These are phyloP conservation scores for Dicyrtoma fusca DNA, from an alignment of 2,888 invertebrate species.

Conservation along the genomic window DNA sequence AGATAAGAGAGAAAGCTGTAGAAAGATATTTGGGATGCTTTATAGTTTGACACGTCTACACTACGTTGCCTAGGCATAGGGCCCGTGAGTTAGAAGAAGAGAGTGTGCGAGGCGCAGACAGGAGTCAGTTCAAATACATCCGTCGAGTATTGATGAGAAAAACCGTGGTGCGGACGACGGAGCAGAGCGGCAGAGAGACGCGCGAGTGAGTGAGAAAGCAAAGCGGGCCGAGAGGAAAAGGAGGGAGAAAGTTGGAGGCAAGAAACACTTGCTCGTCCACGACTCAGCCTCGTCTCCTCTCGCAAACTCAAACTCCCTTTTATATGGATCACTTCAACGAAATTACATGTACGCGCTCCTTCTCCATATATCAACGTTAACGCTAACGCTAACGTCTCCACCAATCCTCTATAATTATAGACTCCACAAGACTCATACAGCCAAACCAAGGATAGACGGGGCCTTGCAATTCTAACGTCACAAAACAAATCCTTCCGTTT, in stretches of 20 bases:
- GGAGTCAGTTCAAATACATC: slow-evolving; percentile 16
- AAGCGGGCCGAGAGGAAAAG: not conserved
- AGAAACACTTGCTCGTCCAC: slow-evolving; percentile 33
- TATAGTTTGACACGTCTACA: slow-evolving; percentile 33
- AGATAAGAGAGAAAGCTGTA: slow-evolving; percentile 5
- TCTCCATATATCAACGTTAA: slow-evolving; percentile 6
- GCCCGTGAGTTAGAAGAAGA: slow-evolving; percentile 15
- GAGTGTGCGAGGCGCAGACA: slow-evolving; percentile 39
- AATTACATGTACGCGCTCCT: slow-evolving; percentile 10
- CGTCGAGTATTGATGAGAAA: slow-evolving; percentile 40
- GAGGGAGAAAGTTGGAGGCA: slow-evolving; percentile 1
- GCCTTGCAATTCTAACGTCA: too few species aligned
- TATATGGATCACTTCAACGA: slow-evolving; percentile 24
- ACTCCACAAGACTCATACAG: too few species aligned
- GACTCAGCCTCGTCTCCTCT: too few species aligned
- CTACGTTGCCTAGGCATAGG: slow-evolving; percentile 2
- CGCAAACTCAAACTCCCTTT: slow-evolving; percentile 19
- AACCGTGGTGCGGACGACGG: slow-evolving; percentile 1
- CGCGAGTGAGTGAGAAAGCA: not conserved
- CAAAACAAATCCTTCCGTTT: too few species aligned
- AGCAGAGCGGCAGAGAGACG: slow-evolving; percentile 22
- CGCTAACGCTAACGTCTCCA: too few species aligned
- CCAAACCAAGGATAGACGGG: too few species aligned
- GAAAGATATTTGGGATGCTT: slow-evolving; percentile 32
- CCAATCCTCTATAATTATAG: too few species aligned